A percentile compares a stretch with the other conserved stretches of the same genome.
These are phyloP conservation scores for Alauda arvensis DNA, from an alignment of 2,797 vertebrate genomes.

Conservation along the genomic window DNA sequence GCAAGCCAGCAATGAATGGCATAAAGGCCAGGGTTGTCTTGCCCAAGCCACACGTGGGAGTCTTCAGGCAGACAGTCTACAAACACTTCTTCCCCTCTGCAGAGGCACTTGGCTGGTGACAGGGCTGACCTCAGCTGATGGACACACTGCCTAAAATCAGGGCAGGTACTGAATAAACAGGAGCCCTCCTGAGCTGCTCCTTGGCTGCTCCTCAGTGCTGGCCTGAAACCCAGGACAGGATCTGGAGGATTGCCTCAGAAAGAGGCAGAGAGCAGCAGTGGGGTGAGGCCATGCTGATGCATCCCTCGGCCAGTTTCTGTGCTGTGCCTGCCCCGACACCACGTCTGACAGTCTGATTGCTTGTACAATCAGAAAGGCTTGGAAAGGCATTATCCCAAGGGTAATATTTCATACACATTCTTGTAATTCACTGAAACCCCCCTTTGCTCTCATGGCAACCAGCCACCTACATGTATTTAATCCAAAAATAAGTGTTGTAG, in stretches of 20 bases:
- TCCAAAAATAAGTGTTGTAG: slow-evolving; percentile 45
- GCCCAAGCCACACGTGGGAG: background rate
- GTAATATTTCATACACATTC: slow-evolving; percentile 9
- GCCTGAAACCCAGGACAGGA: background rate
- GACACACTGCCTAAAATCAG: background rate
- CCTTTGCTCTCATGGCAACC: slow-evolving; percentile 28
- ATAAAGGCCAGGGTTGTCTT: background rate
- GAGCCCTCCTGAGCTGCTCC: background rate
- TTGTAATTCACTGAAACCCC: background rate
- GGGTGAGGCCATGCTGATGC: background rate
- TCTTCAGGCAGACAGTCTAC: background rate
- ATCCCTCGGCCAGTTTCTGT: background rate
- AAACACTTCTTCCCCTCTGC: background rate
- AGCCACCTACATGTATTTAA: slow-evolving; percentile 24
- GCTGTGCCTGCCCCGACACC: background rate
- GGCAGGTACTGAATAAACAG: background rate
- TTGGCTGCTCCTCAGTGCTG: background rate
- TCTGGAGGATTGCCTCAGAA: background rate
- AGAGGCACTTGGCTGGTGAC: background rate
- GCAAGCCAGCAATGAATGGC: background rate
- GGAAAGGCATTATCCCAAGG: slow-evolving; percentile 7
- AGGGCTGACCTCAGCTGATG: background rate
- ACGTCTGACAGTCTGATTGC: background rate
- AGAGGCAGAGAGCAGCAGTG: background rate
- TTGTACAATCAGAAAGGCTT: background rate